Conservation (phyloP, 1,140 invertebrate genomes). For the Ladona fulva region DNA sequence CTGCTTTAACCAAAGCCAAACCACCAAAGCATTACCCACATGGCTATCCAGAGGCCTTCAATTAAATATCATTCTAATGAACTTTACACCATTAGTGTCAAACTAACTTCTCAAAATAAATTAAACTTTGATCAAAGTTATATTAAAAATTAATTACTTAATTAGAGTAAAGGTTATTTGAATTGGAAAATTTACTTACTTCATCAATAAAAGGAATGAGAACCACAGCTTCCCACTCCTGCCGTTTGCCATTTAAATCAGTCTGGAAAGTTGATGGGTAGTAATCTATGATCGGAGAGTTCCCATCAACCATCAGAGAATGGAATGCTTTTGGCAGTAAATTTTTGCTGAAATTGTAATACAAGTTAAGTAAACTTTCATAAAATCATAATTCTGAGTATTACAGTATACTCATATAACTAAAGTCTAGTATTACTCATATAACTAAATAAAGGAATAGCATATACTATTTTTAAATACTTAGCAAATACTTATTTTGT, state of each 20-base stretch:
- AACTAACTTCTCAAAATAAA: constrained; percentile 15
- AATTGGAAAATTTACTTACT: constrained; percentile 36
- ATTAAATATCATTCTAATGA: no score
- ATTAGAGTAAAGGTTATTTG: no score
- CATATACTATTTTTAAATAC: no score
- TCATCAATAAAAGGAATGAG: constrained; percentile 96
- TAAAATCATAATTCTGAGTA: no score
- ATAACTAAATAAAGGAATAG: no score
- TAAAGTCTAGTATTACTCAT: no score
- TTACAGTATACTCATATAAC: no score
- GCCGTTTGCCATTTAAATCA: constrained; percentile 85
- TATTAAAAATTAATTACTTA: constrained; percentile 18
- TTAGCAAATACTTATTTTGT: no score
- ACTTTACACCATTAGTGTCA: no score
- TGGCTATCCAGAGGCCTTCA: no score
- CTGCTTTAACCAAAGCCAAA: no score
- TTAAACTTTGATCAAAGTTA: constrained; percentile 15
- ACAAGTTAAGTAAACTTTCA: constrained; percentile 19
- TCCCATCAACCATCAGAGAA: constrained; percentile 66
- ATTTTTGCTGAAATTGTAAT: constrained; percentile 44
- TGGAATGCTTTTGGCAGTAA: constrained; percentile 76
- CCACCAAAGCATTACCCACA: no score
- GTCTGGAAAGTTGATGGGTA: constrained; percentile 86
- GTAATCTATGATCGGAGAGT: constrained; percentile 78
- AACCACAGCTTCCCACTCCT: constrained; percentile 97